Evolutionary conservation across 92 coral and sea anemone genomes (phyloP), one percentile per base, ranked within the genome.

Genomic region (Palythoa grandiflora): DNA sequence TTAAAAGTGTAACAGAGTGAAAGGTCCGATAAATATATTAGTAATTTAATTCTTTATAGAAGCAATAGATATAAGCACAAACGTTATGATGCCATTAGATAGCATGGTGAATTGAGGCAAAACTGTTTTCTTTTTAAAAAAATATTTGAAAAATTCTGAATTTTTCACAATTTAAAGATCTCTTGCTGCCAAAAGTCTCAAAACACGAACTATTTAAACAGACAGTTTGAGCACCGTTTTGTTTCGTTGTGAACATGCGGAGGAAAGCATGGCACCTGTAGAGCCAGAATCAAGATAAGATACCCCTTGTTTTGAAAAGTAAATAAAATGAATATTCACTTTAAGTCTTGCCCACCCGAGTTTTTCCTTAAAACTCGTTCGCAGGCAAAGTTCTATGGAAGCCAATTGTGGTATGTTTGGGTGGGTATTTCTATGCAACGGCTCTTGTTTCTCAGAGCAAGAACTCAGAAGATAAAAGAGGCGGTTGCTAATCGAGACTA

Each of bases 301-400:
- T 68, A 39, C 21, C 47, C 39, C 38, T 68, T 48, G 86, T 81
- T 66, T 81, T 11, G 50, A 19, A 44, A 48, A 1, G 15, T 52
- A 65, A 50, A 65, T 71, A 19, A 68, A 68, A 65, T 65, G 75
- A 81, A 81, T 81, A 48, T 66, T 66, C 75, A 35, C 85, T 80
- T 44, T 19, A 44, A 65, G 40, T 80, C 74, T 36, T 55, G 85
- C 35, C 75, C 63, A 44, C 61, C 88, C 73, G 53, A 55, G 86
- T 63, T 75, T 59, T 77, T 77, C 68, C 60, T 79, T 81, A 71
- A 68, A 77, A 47, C 74, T 70, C 78, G 96, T 95, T 91, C 96
- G 90, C 94, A 87, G 94, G 98, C 96, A 93, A 95, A 93, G 89
- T 87, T 93, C 98, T 93, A 95, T 93, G 98, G 96, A 91, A 91